phyloP scores from a whole-genome alignment of 2,113 vertebrate species.

The Coturnix japonica region DNA sequence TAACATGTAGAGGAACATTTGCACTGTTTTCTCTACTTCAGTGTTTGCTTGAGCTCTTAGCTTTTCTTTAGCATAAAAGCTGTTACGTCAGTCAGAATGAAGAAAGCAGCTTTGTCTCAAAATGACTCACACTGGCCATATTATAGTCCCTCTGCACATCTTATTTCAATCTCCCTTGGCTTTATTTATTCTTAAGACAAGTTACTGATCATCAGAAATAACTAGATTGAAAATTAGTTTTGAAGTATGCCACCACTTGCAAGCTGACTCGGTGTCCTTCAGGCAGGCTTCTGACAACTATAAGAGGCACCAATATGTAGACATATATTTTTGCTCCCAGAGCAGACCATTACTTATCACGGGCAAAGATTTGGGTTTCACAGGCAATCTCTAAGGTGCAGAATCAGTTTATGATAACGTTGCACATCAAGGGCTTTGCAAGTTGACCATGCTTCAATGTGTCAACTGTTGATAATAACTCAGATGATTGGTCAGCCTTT shows the following conservation, averaged over 20 bases:
- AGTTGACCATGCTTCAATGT: not conserved
- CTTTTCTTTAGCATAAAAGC: not conserved
- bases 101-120: not conserved
- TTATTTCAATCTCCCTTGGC: not conserved
- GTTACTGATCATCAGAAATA: not conserved
- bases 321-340: not conserved
- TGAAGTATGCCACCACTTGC: not conserved
- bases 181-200: not conserved
- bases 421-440: not conserved
- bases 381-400: not conserved
- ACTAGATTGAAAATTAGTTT: not conserved
- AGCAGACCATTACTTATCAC: not conserved
- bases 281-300: not conserved
- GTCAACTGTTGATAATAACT: not conserved
- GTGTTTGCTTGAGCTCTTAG: not conserved
- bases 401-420: not conserved
- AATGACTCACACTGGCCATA: not conserved
- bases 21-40: not conserved
- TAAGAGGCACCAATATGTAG: not conserved
- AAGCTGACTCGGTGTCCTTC: not conserved
- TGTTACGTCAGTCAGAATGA: not conserved
- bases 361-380: not conserved
- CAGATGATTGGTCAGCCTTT: not conserved
- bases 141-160: not conserved
- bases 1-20: not conserved